Evolutionary conservation across 2,888 invertebrate genomes (phyloP).

Genomic region (Nomada fabriciana): DNA sequence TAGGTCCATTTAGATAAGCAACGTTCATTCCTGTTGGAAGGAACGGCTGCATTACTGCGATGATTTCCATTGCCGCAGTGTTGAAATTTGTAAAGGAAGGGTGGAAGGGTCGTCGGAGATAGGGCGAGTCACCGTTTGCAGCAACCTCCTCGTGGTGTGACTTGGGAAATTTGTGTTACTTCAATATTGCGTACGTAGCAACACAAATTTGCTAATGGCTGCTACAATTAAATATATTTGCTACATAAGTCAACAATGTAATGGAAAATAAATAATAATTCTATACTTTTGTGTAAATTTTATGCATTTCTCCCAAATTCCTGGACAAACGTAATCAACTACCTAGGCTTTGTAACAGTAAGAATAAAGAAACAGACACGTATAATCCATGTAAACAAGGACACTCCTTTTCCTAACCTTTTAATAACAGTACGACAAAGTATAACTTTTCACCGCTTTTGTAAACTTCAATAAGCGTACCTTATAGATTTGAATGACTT

Average conservation of each 20-base stretch:
- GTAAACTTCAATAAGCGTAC: too few species aligned
- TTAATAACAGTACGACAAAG: too few species aligned
- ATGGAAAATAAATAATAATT: too few species aligned
- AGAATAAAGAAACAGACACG: too few species aligned
- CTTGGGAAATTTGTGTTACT: slow-evolving; percentile 55
- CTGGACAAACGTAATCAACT: too few species aligned
- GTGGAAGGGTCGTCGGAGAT: slow-evolving; percentile 43
- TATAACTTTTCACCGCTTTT: too few species aligned
- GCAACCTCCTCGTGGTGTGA: slow-evolving; percentile 66
- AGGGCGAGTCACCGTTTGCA: slow-evolving; percentile 60
- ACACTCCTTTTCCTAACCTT: too few species aligned
- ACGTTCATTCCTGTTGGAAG: neutral
- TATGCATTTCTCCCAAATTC: too few species aligned
- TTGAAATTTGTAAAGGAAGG: slow-evolving; percentile 38
- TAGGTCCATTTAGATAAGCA: neutral
- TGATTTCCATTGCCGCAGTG: neutral
- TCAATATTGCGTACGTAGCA: neutral
- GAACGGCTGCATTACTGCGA: neutral
- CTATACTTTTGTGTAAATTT: neutral
- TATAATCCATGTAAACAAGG: too few species aligned
- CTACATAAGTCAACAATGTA: too few species aligned
- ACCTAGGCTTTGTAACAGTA: too few species aligned
- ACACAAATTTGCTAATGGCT: slow-evolving; percentile 55
- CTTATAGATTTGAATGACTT: too few species aligned
- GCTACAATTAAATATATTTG: neutral